Base-by-base conservation (phyloP, 2,797 vertebrate species). In the Labeo calbasu region DNA sequence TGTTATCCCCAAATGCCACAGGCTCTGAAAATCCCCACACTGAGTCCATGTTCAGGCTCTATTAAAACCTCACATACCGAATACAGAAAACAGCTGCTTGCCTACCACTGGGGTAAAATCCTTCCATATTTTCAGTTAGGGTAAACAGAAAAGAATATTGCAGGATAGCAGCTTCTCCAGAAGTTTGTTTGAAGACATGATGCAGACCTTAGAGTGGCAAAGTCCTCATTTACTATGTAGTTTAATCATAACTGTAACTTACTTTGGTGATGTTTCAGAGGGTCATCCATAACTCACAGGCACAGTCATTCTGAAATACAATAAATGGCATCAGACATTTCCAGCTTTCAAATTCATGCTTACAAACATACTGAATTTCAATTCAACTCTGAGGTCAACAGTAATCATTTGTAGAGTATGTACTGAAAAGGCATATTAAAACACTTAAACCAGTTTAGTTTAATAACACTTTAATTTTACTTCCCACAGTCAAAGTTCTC, bases 1-100 rank as follows among this genome's bases (percentile, higher is more conserved):
- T 77, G 43, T 40, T 83, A 51, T 84, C 68, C 77, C 23, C 46
- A 80, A 87, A 87, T 86, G 57, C 81, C 72, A 40, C 55, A 69
- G 17, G 19, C 81, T 84, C 51, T 40, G 61, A 82, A 73, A 86
- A 86, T 84, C 82, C 82, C 32, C 61, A 36, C 8, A 23, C 25
- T 68, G 78, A 69, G 82, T 88, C 71, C 70, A 79, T 43, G 81
- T 76, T 79, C 73, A n/a, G 25, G 66, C 23, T 69, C 73, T 46
- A 59, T 68, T 75, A 65, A 71, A 12, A 53, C 48, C 59, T 51
- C 66, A 40, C 36, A 80, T 80, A 55, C 43, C 59, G 23, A 65
- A 68, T 68, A 71, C 50, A 59, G 32, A 73, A 80, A 86, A 69
- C 40, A 86, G 81, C 61, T 55, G 80, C 50, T 66, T 82, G 40